These are phyloP conservation scores for Chascanopsetta lugubris DNA, from an alignment of 2,113 vertebrate species.

Conservation along the genomic window DNA sequence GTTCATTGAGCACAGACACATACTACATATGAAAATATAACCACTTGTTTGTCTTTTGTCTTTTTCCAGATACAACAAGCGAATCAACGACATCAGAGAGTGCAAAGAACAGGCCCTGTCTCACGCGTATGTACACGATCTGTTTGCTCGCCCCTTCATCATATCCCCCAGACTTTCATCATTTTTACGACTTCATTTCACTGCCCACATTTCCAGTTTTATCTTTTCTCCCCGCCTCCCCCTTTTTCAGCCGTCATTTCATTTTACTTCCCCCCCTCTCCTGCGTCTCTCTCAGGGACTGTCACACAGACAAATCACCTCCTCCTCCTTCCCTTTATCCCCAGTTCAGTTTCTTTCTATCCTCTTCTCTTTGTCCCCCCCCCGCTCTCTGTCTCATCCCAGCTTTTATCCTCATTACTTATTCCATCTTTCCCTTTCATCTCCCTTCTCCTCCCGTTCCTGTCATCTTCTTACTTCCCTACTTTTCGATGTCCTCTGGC, in stretches of 20 bases:
- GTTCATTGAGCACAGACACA: no score
- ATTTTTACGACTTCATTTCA: conserved; percentile 13
- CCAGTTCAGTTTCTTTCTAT: conserved; percentile 3
- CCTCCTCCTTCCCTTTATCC: conserved; percentile 24
- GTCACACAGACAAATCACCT: conserved; percentile 27
- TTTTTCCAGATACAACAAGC: conserved; percentile 93
- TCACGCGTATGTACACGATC: conserved; percentile 88
- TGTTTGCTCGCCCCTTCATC: background rate
- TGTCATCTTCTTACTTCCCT: conserved; percentile 28
- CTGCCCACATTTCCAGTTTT: conserved; percentile 6
- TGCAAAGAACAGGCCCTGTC: conserved; percentile 97
- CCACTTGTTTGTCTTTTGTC: no score
- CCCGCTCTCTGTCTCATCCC: conserved; percentile 18
- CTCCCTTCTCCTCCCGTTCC: conserved; percentile 40
- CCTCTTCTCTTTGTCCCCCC: conserved; percentile 24
- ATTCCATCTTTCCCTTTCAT: conserved; percentile 61
- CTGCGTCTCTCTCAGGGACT: conserved; percentile 21
- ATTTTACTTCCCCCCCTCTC: background rate
- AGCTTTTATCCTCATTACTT: conserved; percentile 60
- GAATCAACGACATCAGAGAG: conserved; percentile 97
- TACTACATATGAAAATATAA: no score
- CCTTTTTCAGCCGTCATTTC: conserved; percentile 2
- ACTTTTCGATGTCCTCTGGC: conserved; percentile 38
- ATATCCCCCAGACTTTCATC: background rate
- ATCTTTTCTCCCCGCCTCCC: conserved; percentile 8